A percentile compares a stretch with the other conserved stretches of the same genome.
Evolutionary conservation across 1,140 invertebrate genomes (phyloP).

Genomic region (Manduca sexta): DNA sequence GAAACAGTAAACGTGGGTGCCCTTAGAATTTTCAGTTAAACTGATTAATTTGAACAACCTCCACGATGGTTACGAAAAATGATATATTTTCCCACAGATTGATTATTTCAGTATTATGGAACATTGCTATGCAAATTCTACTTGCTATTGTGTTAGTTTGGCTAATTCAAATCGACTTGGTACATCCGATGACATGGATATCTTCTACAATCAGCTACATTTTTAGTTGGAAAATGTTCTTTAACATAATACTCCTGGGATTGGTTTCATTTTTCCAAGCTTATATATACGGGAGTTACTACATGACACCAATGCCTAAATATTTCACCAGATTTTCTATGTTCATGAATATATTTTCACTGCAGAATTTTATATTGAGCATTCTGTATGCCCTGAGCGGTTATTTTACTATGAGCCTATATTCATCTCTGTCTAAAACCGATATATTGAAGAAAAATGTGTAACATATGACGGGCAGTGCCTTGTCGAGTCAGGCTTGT

Average conservation of each 20-base stretch:
- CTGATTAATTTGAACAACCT: background rate
- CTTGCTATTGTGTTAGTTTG: conserved; percentile 54
- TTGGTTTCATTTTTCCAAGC: conserved; percentile 63
- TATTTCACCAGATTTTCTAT: conserved; percentile 77
- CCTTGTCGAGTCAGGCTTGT: conserved; percentile 65
- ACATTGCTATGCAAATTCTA: conserved; percentile 50
- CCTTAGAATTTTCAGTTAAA: too few species aligned
- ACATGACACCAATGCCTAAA: conserved; percentile 58
- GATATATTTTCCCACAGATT: conserved; percentile 64
- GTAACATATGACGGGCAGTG: conserved; percentile 51
- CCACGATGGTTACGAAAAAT: conserved; percentile 55
- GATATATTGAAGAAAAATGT: conserved; percentile 69
- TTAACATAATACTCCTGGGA: conserved; percentile 51
- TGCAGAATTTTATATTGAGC: conserved; percentile 75
- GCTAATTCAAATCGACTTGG: conserved; percentile 47
- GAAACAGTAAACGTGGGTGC: too few species aligned
- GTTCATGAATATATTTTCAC: conserved; percentile 75
- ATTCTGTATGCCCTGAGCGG: conserved; percentile 75
- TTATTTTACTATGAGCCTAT: conserved; percentile 75
- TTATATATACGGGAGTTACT: conserved; percentile 60
- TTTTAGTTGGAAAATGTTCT: conserved; percentile 56
- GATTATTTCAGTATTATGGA: conserved; percentile 54
- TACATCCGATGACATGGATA: conserved; percentile 57
- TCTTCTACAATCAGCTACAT: conserved; percentile 51
- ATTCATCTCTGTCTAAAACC: conserved; percentile 75